Evolutionary conservation across 2,113 vertebrate genomes (phyloP).

Genomic region (Cyanistes caeruleus): DNA sequence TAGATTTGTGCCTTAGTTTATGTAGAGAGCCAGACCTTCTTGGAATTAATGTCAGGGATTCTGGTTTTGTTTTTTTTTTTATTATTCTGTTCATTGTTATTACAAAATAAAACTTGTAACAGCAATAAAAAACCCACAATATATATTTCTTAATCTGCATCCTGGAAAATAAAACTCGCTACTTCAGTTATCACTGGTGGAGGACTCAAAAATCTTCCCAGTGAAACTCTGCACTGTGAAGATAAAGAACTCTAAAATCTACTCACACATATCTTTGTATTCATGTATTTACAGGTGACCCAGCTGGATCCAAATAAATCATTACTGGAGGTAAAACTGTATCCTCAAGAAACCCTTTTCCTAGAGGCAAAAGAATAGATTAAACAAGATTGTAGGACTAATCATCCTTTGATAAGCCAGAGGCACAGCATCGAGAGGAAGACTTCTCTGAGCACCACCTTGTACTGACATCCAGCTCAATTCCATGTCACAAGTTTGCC

Average conservation of each 20-base stretch:
- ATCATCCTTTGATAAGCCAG: constrained; percentile 67
- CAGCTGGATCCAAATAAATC: constrained; percentile 91
- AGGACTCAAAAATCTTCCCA: background rate
- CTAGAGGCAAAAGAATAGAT: constrained; percentile 95
- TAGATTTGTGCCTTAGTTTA: background rate
- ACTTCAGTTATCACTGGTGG: background rate
- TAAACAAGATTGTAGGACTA: constrained; percentile 61
- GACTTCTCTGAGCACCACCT: constrained; percentile 67
- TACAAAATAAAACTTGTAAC: background rate
- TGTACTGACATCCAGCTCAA: constrained; percentile 67
- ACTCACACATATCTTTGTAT: background rate
- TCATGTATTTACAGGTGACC: constrained; percentile 83
- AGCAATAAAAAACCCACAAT: background rate
- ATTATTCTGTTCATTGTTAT: background rate
- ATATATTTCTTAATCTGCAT: background rate
- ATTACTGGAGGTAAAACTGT: constrained; percentile 95
- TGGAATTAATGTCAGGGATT: background rate
- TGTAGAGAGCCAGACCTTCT: background rate
- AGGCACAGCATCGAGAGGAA: constrained; percentile 64
- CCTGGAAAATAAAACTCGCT: background rate
- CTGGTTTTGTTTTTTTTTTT: background rate
- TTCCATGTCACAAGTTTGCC: constrained; percentile 77
- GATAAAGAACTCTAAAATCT: background rate
- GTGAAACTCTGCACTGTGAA: background rate
- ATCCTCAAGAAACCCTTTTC: constrained; percentile 98